Conservation (phyloP, 1,140 invertebrate species). For the Drosophila nigrodunni region DNA sequence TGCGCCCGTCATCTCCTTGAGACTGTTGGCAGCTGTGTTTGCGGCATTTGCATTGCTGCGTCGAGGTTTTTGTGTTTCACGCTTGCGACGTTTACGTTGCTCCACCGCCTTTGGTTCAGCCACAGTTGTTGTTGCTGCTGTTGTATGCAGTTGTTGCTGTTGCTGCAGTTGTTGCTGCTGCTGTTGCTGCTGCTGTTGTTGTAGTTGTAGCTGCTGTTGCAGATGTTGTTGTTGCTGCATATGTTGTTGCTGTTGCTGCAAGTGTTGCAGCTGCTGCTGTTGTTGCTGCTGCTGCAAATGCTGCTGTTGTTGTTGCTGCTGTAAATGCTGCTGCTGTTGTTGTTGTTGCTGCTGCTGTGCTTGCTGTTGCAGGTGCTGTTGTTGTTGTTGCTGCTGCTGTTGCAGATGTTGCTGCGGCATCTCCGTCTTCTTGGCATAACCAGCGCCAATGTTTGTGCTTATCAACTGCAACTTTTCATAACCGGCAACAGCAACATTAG, state of each 20-base stretch:
- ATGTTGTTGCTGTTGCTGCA: constrained; percentile 7
- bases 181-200: constrained; percentile 10
- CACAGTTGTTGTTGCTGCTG: constrained; percentile 3
- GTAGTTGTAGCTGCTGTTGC: constrained; percentile 16
- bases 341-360: constrained; percentile 10
- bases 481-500: constrained; percentile 8
- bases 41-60: constrained; percentile 86
- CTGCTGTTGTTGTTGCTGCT: constrained; percentile 17
- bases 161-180: constrained; percentile 11
- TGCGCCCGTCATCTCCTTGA: constrained; percentile 50
- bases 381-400: constrained; percentile 1
- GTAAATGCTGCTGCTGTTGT: neutral
- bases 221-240: constrained; percentile 30
- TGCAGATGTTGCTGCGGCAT: constrained; percentile 14
- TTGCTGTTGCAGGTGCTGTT: neutral
- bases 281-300: constrained; percentile 17
- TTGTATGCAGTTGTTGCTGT: neutral
- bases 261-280: constrained; percentile 9
- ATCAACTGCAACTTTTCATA: constrained; percentile 24
- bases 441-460: neutral
- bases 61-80: constrained; percentile 93
- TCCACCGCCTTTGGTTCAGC: constrained; percentile 56
- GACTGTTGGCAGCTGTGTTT: constrained; percentile 5
- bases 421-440: constrained; percentile 19
- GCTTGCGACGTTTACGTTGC: constrained; percentile 91